Evolutionary conservation across 1,140 invertebrate genomes (phyloP).

Genomic region (Euwallacea similis): DNA sequence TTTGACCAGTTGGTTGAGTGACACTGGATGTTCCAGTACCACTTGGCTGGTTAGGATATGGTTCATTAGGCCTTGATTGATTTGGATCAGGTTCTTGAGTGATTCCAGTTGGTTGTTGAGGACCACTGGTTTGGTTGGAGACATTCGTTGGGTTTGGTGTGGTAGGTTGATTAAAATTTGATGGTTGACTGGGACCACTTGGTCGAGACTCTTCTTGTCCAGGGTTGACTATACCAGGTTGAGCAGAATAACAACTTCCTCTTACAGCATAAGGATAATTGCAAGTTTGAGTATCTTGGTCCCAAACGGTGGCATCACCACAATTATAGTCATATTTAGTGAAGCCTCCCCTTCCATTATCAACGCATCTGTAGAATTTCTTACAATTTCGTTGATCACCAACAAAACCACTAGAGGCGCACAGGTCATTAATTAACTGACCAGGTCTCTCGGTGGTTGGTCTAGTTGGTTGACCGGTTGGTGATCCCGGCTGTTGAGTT

Average conservation of each 20-base stretch:
- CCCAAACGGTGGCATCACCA: conserved; percentile 66
- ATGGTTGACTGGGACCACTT: not conserved
- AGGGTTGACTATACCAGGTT: conserved; percentile 10
- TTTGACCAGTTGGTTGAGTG: not conserved
- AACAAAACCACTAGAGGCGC: conserved; percentile 47
- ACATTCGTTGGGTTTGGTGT: not conserved
- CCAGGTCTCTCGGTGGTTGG: conserved; percentile 16
- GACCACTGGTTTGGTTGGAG: not conserved
- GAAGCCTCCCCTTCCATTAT: conserved; percentile 57
- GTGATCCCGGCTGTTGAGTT: conserved; percentile 11
- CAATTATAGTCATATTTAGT: conserved; percentile 65
- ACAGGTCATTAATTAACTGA: conserved; percentile 29
- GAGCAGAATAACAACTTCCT: conserved; percentile 36
- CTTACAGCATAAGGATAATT: conserved; percentile 59
- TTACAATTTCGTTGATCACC: conserved; percentile 61
- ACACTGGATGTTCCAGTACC: not conserved
- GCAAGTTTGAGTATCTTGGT: conserved; percentile 59
- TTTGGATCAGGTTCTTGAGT: not conserved
- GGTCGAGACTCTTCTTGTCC: not conserved
- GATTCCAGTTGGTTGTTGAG: not conserved
- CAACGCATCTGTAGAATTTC: conserved; percentile 71
- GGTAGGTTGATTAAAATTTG: not conserved
- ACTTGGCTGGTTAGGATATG: not conserved
- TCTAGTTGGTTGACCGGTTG: conserved; percentile 11
- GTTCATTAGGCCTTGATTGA: not conserved